Evolutionary conservation across 2,888 invertebrate genomes (phyloP).

Genomic region (Erebia aethiops): DNA sequence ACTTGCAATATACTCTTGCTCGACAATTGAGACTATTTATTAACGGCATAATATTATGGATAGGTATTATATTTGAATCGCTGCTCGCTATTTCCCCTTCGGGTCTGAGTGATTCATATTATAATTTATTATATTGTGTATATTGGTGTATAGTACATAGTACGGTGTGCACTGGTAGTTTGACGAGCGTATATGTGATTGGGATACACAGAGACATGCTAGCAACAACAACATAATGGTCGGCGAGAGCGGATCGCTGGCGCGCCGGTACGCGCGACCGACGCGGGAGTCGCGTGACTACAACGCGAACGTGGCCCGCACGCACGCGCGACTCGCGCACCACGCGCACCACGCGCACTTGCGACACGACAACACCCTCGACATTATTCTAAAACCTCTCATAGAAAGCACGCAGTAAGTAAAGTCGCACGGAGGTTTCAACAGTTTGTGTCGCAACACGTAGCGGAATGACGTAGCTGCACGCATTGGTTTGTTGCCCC

Average conservation of each 20-base stretch:
- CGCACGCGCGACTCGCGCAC: constrained; percentile 67
- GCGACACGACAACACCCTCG: constrained; percentile 81
- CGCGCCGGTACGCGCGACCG: constrained; percentile 73
- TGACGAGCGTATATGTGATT: constrained; percentile 68
- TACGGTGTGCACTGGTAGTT: constrained; percentile 70
- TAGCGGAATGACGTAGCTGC: constrained; percentile 76
- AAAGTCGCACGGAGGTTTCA: constrained; percentile 59
- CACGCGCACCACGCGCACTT: constrained; percentile 56
- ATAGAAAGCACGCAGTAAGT: constrained; percentile 84
- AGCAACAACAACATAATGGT: constrained; percentile 84
- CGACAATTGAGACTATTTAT: background rate
- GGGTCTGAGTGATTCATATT: constrained; percentile 20
- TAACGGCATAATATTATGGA: background rate
- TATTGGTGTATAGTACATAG: constrained; percentile 44
- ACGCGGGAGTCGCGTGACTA: constrained; percentile 63
- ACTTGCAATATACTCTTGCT: background rate
- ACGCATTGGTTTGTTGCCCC: constrained; percentile 69
- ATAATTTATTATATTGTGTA: constrained; percentile 39
- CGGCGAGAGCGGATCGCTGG: constrained; percentile 78
- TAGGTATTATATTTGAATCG: background rate
- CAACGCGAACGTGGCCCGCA: constrained; percentile 76
- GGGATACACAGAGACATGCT: constrained; percentile 83
- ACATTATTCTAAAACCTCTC: constrained; percentile 82
- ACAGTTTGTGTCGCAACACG: constrained; percentile 65
- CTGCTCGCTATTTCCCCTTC: constrained; percentile 23